Conservation (phyloP, 2,888 invertebrate genomes). For the Drosophila greeni region DNA sequence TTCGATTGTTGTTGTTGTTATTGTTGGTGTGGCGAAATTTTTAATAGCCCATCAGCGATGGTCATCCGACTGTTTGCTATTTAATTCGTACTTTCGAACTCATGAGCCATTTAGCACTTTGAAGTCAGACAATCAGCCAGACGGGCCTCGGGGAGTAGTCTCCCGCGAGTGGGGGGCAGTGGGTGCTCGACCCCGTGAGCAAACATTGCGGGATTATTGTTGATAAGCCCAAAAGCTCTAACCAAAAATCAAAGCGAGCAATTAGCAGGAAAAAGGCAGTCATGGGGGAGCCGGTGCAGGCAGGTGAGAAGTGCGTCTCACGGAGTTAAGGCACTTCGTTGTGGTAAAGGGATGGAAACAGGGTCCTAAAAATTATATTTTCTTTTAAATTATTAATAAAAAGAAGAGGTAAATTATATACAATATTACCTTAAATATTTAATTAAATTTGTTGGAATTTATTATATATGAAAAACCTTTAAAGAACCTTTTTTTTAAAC, state of each 20-base stretch:
- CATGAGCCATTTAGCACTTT: conserved; percentile 57
- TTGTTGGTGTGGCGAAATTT: conserved; percentile 17
- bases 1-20: background rate
- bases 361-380: background rate
- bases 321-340: background rate
- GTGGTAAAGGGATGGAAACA: background rate
- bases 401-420: background rate
- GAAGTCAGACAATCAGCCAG: conserved; percentile 21
- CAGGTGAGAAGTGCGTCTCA: conserved; percentile 18
- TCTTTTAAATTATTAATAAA: background rate
- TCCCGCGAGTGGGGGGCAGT: background rate
- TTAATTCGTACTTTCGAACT: conserved; percentile 38
- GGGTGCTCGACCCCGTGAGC: conserved; percentile 26
- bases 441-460: background rate
- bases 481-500: too few relatives aligned
- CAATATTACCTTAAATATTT: background rate
- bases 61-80: conserved; percentile 38
- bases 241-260: conserved; percentile 18
- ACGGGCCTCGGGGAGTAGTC: background rate
- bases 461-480: too few relatives aligned
- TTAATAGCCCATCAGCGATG: conserved; percentile 48
- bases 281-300: background rate
- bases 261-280: conserved; percentile 15
- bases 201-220: conserved; percentile 5
- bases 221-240: conserved; percentile 7